These are phyloP conservation scores for Coregonus sp. DNA, from an alignment of 2,797 vertebrate genomes.

Conservation along the genomic window DNA sequence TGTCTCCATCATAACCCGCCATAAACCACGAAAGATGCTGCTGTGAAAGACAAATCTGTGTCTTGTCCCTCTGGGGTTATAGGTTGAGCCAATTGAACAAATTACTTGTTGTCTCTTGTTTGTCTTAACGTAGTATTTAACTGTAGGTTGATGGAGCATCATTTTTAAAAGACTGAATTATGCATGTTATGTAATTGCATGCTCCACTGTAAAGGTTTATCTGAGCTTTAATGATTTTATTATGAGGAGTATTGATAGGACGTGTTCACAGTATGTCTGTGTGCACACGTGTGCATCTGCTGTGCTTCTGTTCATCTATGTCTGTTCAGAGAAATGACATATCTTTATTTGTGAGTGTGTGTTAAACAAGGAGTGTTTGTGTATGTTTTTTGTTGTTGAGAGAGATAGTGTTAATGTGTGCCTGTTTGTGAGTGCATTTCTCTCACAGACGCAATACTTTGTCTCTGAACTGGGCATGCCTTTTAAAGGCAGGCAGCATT, in stretches of 20 bases:
- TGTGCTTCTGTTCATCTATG: too few species aligned
- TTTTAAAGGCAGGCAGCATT: slow-evolving; percentile 15
- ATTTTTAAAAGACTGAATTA: slow-evolving; percentile 35
- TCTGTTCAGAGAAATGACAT: too few species aligned
- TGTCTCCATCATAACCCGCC: neutral
- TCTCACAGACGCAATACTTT: neutral
- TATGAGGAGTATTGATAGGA: slow-evolving; percentile 47
- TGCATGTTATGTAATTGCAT: slow-evolving; percentile 36
- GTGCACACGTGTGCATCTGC: neutral
- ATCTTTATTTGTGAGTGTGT: too few species aligned
- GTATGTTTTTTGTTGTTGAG: too few species aligned
- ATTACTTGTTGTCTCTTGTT: slow-evolving; percentile 8
- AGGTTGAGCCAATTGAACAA: slow-evolving; percentile 18
- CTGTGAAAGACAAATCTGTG: slow-evolving; percentile 5
- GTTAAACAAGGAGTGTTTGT: too few species aligned
- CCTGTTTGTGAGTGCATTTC: slow-evolving; percentile 19
- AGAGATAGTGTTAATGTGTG: slow-evolving; percentile 15
- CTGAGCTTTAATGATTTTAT: slow-evolving; percentile 52
- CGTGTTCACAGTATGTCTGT: slow-evolving; percentile 25
- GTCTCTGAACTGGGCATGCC: slow-evolving; percentile 33
- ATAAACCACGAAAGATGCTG: neutral
- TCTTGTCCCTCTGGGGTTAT: slow-evolving; percentile 18
- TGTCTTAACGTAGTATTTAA: neutral
- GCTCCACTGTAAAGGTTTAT: slow-evolving; percentile 50
- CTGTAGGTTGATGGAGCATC: slow-evolving; percentile 17